Evolutionary conservation across 2,113 vertebrate genomes (phyloP).

Genomic region (Cyanoliseus patagonus): DNA sequence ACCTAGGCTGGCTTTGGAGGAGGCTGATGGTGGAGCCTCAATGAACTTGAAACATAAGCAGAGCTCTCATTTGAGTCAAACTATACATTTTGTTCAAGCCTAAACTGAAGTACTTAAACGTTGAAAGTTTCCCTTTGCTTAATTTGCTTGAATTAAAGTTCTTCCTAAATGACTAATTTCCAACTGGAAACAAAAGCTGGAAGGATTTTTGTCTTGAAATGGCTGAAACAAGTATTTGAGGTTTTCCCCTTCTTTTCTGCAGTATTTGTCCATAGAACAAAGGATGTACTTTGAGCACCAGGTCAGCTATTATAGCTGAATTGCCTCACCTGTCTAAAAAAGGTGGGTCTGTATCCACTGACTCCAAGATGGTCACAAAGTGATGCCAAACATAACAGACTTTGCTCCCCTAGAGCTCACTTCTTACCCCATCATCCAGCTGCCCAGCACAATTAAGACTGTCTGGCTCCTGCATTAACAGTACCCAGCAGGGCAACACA

Average conservation of each 20-base stretch:
- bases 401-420: not conserved
- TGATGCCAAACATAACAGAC: not conserved
- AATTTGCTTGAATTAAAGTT: not conserved
- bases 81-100: not conserved
- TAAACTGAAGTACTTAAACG: not conserved
- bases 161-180: not conserved
- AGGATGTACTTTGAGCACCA: not conserved
- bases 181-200: not conserved
- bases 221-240: not conserved
- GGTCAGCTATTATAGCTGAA: not conserved
- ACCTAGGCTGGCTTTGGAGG: not conserved
- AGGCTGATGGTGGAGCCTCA: not conserved
- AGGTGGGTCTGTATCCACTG: not conserved
- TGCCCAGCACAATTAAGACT: not conserved
- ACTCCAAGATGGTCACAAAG: not conserved
- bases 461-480: not conserved
- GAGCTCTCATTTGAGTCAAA: not conserved
- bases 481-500: fast-evolving
- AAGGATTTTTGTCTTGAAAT: not conserved
- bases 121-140: not conserved
- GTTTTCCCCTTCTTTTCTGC: not conserved
- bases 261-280: not conserved
- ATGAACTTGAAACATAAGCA: not conserved
- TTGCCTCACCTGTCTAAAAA: not conserved
- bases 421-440: not conserved